These are phyloP conservation scores for Prunella strophiata DNA, from an alignment of 2,797 vertebrate genomes.

Conservation along the genomic window DNA sequence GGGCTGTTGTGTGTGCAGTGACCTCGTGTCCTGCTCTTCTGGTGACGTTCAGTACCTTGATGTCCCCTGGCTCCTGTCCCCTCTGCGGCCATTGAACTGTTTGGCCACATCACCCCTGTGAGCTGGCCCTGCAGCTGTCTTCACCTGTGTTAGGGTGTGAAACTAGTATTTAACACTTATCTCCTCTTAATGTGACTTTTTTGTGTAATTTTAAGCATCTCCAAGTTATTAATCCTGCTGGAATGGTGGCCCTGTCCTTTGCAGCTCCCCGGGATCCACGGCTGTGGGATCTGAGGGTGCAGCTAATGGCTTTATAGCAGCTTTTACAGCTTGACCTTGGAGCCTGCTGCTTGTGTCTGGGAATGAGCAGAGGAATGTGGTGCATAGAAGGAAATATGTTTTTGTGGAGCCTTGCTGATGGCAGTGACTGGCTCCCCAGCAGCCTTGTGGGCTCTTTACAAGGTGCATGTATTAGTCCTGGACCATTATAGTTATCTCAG, in stretches of 20 bases:
- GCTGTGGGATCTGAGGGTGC: neutral
- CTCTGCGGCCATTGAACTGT: neutral
- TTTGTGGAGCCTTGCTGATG: neutral
- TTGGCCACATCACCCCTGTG: accelerated
- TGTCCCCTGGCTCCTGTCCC: neutral
- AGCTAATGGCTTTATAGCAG: neutral
- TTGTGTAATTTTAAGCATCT: neutral
- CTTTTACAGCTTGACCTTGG: neutral
- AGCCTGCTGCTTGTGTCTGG: neutral
- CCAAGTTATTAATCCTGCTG: neutral
- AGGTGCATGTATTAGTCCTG: neutral
- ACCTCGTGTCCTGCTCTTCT: neutral
- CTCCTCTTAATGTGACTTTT: neutral
- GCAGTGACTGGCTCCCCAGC: neutral
- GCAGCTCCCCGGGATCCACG: accelerated
- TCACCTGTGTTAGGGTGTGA: neutral
- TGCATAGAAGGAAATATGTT: neutral
- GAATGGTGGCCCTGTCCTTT: neutral
- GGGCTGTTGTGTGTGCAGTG: neutral
- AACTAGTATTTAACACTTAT: neutral
- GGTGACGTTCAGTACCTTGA: neutral
- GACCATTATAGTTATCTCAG: neutral
- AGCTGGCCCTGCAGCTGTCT: neutral
- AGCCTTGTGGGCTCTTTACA: neutral
- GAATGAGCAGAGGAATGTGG: neutral